These are phyloP conservation scores for Macrosoma leucophasiata DNA, from an alignment of 2,888 invertebrate genomes.

Conservation along the genomic window DNA sequence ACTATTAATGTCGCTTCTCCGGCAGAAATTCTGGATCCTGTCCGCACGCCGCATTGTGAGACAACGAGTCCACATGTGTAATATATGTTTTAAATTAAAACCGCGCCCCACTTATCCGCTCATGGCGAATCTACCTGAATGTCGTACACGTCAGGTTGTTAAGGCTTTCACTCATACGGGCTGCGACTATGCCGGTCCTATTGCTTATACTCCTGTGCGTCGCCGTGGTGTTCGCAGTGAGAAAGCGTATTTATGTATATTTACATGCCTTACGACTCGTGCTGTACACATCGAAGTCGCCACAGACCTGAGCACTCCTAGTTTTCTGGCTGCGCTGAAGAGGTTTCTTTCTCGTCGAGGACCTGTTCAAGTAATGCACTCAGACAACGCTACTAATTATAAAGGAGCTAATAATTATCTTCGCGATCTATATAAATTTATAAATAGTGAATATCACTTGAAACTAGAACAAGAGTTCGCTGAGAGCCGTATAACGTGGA, in stretches of 20 bases:
- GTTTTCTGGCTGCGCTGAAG: constrained; percentile 20
- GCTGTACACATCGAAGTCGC: constrained; percentile 20
- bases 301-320: constrained; percentile 14
- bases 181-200: constrained; percentile 16
- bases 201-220: constrained; percentile 10
- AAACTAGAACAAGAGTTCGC: constrained; percentile 6
- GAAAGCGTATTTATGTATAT: constrained; percentile 16
- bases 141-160: constrained; percentile 5
- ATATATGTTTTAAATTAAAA: constrained; percentile 9
- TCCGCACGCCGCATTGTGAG: constrained; percentile 13
- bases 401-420: constrained; percentile 12
- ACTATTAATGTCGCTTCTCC: constrained; percentile 12
- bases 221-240: constrained; percentile 9
- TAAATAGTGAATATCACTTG: constrained; percentile 3
- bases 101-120: constrained; percentile 11
- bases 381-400: constrained; percentile 20
- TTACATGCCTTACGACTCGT: constrained; percentile 15
- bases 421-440: constrained; percentile 8
- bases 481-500: constrained; percentile 13
- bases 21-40: constrained; percentile 16
- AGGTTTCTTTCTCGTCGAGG: constrained; percentile 22
- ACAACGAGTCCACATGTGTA: constrained; percentile 6
- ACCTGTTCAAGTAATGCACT: constrained; percentile 12
- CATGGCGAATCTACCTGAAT: constrained; percentile 13
- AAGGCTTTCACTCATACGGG: constrained; percentile 19